Conservation (phyloP, 1,140 invertebrate genomes). For the Drosophila arizonae region DNA sequence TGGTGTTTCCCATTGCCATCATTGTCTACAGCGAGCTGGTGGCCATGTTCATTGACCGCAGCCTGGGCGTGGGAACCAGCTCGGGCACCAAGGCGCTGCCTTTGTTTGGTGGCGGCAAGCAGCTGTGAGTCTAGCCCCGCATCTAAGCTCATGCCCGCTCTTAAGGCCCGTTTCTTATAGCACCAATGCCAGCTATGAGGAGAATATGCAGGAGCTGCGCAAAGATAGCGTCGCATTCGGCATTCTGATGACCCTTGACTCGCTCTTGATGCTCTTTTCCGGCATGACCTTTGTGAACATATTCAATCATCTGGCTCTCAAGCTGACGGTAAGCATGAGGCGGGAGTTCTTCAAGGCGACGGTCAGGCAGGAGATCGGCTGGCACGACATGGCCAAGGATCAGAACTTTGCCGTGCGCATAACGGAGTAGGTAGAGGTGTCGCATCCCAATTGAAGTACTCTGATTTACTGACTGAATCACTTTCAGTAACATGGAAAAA, state of each 20-base stretch:
- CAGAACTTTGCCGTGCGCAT: conserved; percentile 94
- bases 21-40: conserved; percentile 88
- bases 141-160: neutral
- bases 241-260: conserved; percentile 85
- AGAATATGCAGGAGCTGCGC: conserved; percentile 85
- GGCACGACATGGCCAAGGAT: conserved; percentile 92
- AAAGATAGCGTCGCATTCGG: conserved; percentile 87
- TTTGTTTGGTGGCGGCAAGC: conserved; percentile 83
- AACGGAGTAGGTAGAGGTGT: conserved; percentile 88
- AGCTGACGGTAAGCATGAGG: conserved; percentile 88
- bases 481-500: conserved; percentile 91
- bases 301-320: conserved; percentile 86
- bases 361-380: conserved; percentile 93
- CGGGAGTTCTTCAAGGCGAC: conserved; percentile 89
- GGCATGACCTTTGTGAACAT: conserved; percentile 87
- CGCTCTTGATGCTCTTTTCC: conserved; percentile 86
- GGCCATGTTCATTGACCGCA: conserved; percentile 85
- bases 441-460: neutral
- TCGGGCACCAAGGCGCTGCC: conserved; percentile 82
- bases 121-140: conserved; percentile 84
- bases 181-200: conserved; percentile 84
- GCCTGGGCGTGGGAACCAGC: conserved; percentile 70
- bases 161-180: conserved; percentile 15
- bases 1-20: conserved; percentile 86
- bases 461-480: neutral